Evolutionary conservation across 2,113 vertebrate species (phyloP), one percentile per base, ranked within the genome.

Genomic region (Prolemur simus): DNA sequence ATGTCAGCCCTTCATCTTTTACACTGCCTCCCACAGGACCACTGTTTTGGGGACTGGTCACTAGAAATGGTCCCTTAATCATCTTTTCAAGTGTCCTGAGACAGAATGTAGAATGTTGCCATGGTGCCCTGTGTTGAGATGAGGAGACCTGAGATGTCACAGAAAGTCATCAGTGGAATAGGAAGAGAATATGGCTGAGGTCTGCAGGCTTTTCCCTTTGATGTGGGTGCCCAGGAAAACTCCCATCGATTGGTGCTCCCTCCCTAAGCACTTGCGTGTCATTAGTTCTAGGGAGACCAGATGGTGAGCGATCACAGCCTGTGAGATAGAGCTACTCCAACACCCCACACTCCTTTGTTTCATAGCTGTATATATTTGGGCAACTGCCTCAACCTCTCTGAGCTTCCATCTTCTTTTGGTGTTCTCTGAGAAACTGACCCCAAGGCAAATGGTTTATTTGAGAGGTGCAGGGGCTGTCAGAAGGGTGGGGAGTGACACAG

Each of bases 71-170:
- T 66, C 29, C 27, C 12, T 74, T 32, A 27, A 11, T 37, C 52
- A 29, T 32, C 63, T 63, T 7, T n/a, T 52, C n/a, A 37, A 56
- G 42, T 32, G 3, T 71, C 73, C 13, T 0, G 23, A 63, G 86
- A 25, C 6, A n/a, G 21, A 69, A 25, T 10, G 32, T 8, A 34
- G 25, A 52, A 27, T 32, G 45, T 58, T 1, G 9, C 81, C 39
- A 0, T 2, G 1, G 27, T 15, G 3, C 25, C 18, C 63, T 39
- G 0, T 29, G 20, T 11, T 9, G 77, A 49, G 68, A 37, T 54
- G n/a, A 77, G 25, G 68, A 54, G 9, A 56, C 23, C 7, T 11
- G 14, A 3, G 32, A 17, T 60, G 60, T 39, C 49, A 25, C 37
- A 89, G 71, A 39, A 85, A 49, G 25, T 80, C 73, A 15, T 34